Conservation (phyloP, 2,113 vertebrate species). For the Pavo muticus region DNA sequence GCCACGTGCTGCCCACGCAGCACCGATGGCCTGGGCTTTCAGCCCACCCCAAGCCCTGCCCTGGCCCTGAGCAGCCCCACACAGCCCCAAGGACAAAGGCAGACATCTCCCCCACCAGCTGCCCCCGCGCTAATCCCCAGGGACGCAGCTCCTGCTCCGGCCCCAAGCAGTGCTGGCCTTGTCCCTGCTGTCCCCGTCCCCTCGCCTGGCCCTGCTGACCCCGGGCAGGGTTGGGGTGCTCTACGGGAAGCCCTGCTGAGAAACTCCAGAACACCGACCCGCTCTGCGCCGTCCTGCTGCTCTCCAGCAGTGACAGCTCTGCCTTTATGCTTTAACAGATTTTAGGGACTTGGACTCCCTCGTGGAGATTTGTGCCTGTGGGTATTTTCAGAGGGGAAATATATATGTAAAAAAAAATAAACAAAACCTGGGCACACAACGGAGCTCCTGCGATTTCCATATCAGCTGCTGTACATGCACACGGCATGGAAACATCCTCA, state of each 20-base stretch:
- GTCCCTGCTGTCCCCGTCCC: neutral
- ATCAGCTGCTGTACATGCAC: constrained; percentile 31
- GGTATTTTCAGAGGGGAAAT: neutral
- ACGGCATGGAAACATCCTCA: constrained; percentile 30
- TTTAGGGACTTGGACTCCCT: neutral
- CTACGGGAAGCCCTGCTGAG: neutral
- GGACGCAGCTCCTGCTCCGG: neutral
- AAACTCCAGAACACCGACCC: fast-evolving
- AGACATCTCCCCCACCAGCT: fast-evolving
- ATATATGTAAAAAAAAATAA: neutral
- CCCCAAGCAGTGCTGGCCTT: neutral
- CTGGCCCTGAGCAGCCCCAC: neutral
- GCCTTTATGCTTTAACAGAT: neutral
- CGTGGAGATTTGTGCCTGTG: neutral
- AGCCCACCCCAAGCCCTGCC: neutral
- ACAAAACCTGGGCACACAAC: neutral
- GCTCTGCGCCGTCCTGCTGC: neutral
- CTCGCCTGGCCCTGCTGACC: neutral
- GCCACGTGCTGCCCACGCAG: neutral
- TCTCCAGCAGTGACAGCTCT: neutral
- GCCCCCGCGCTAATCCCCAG: neutral
- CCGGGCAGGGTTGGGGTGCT: neutral
- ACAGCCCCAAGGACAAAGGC: neutral
- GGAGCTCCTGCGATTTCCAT: constrained; percentile 24
- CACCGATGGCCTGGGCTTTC: neutral